Percentiles rank a stretch among this genome's conserved stretches.
Evolutionary conservation across 1,140 invertebrate species (phyloP).

Genomic region (Scylla paramamosain): DNA sequence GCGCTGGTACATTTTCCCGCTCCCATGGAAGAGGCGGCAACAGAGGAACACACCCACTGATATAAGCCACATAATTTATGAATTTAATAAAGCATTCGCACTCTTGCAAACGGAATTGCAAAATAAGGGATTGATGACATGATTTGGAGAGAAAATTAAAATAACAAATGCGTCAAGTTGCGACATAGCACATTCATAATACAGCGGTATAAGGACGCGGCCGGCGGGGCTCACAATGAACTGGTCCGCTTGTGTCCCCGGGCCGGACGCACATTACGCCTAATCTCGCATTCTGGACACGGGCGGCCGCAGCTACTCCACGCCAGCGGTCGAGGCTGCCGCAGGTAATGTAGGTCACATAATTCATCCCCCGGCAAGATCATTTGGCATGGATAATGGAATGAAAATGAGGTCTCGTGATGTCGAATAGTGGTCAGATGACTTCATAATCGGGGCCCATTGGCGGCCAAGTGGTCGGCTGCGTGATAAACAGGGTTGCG

Average conservation of each 20-base stretch:
- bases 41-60: background rate
- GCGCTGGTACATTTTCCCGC: background rate
- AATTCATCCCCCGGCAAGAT: slow-evolving; percentile 41
- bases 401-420: slow-evolving; percentile 51
- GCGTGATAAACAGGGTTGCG: background rate
- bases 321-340: background rate
- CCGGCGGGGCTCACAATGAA: background rate
- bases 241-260: background rate
- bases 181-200: background rate
- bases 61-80: background rate
- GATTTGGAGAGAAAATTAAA: background rate
- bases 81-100: slow-evolving; percentile 16
- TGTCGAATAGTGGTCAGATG: slow-evolving; percentile 25
- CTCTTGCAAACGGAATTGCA: background rate
- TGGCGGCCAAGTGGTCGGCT: slow-evolving; percentile 1
- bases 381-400: slow-evolving; percentile 47
- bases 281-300: slow-evolving; percentile 38
- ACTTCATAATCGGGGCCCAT: slow-evolving; percentile 21
- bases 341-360: slow-evolving; percentile 39
- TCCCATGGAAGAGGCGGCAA: background rate
- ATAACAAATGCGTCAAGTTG: slow-evolving; percentile 7
- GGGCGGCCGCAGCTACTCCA: background rate
- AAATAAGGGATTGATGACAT: slow-evolving; percentile 16
- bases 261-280: slow-evolving; percentile 17
- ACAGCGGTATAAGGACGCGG: background rate